Conservation (phyloP, 2,888 invertebrate genomes). For the Vesta saturnalis region DNA sequence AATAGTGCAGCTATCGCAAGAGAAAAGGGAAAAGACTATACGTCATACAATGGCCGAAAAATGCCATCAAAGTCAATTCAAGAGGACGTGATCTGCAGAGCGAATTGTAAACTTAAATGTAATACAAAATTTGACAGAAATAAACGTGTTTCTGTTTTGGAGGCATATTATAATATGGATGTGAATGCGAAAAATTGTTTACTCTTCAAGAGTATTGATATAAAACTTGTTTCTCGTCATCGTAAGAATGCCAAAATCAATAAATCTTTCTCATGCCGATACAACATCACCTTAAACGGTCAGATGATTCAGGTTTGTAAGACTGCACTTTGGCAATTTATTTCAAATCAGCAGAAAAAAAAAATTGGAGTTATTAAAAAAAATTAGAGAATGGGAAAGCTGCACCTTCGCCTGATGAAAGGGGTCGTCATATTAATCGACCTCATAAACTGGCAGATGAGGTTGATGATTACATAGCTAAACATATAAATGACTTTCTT, state of each 20-base stretch:
- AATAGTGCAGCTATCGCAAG: too few relatives aligned
- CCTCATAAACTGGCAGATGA: background rate
- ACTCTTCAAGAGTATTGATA: conserved; percentile 11
- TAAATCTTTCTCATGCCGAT: background rate
- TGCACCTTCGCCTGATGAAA: background rate
- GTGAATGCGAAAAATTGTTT: conserved; percentile 14
- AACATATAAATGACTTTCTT: background rate
- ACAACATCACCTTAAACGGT: background rate
- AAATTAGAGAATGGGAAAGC: background rate
- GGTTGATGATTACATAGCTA: background rate
- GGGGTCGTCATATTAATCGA: background rate
- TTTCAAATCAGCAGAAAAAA: background rate
- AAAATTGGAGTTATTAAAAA: background rate
- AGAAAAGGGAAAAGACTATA: too few relatives aligned
- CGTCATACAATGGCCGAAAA: too few relatives aligned
- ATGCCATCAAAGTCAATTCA: too few relatives aligned
- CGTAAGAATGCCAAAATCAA: conserved; percentile 2
- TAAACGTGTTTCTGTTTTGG: background rate
- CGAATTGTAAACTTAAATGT: background rate
- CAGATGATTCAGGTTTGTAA: background rate
- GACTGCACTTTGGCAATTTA: background rate
- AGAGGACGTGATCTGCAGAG: too few relatives aligned
- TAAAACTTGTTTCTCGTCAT: conserved; percentile 2
- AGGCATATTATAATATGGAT: background rate
- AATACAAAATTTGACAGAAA: background rate